phyloP scores from a whole-genome alignment of 2,888 invertebrate genomes.

The Malthinus flaveolus region DNA sequence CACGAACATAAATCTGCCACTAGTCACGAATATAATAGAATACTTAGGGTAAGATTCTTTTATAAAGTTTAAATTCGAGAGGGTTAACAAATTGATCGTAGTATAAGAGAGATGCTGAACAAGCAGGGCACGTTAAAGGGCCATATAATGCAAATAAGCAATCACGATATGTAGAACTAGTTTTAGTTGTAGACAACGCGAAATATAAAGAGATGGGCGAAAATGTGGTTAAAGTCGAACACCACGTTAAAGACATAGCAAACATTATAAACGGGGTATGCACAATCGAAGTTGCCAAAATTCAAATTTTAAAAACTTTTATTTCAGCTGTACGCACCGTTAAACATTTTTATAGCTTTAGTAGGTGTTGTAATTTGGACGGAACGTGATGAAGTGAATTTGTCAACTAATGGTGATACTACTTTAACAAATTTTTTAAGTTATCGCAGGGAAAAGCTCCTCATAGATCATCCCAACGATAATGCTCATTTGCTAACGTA shows the following conservation, averaged over 20 bases:
- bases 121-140: slow-evolving; percentile 66
- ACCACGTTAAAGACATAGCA: slow-evolving; percentile 89
- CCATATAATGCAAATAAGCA: slow-evolving; percentile 86
- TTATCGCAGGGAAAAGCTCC: slow-evolving; percentile 80
- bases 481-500: slow-evolving; percentile 95
- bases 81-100: slow-evolving; percentile 45
- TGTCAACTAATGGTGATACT: slow-evolving; percentile 81
- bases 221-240: slow-evolving; percentile 71
- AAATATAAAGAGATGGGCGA: slow-evolving; percentile 82
- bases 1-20: slow-evolving; percentile 12
- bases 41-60: slow-evolving; percentile 63
- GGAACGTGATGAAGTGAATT: slow-evolving; percentile 80
- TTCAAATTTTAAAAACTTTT: neutral
- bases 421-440: slow-evolving; percentile 90
- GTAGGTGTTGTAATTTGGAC: slow-evolving; percentile 97
- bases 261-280: slow-evolving; percentile 95
- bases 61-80: neutral
- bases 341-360: slow-evolving; percentile 94
- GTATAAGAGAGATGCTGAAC: slow-evolving; percentile 69
- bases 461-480: slow-evolving; percentile 88
- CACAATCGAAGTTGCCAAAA: neutral
- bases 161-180: slow-evolving; percentile 87
- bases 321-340: slow-evolving; percentile 84
- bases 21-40: slow-evolving; percentile 59
- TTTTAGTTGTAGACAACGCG: slow-evolving; percentile 84